phyloP scores from a whole-genome alignment of 2,888 invertebrate species.

The Epicampocera succincta region DNA sequence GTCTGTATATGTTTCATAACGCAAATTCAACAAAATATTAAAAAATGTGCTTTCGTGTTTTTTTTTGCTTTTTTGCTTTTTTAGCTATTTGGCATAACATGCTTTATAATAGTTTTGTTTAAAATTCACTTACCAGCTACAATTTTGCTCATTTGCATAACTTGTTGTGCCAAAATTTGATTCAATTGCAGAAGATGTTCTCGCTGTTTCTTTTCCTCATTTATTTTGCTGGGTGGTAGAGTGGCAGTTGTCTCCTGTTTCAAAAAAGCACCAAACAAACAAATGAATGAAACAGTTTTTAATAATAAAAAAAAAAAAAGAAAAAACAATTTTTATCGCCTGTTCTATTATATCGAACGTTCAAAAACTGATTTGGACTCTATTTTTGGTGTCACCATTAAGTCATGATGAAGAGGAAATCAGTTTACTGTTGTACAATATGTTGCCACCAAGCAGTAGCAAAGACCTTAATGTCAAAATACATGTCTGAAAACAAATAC shows the following conservation, averaged over 20 bases:
- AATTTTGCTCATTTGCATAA: conserved; percentile 97
- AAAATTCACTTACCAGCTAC: conserved; percentile 90
- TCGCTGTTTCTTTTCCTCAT: conserved; percentile 92
- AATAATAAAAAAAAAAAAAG: no score
- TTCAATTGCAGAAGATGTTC: conserved; percentile 94
- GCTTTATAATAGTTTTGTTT: conserved; percentile 54
- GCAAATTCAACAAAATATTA: conserved; percentile 65
- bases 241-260: conserved; percentile 78
- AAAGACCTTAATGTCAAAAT: no score
- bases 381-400: no score
- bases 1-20: conserved; percentile 31
- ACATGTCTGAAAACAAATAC: no score
- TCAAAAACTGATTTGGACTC: no score
- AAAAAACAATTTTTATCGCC: no score
- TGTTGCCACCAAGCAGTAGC: no score
- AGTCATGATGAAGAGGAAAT: no score
- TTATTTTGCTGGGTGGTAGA: conserved; percentile 87
- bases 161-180: conserved; percentile 95
- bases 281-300: no score
- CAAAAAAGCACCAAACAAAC: no score
- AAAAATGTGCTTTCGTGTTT: conserved; percentile 64
- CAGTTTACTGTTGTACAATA: no score
- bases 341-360: no score
- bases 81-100: conserved; percentile 53
- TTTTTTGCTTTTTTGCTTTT: conserved; percentile 27